These are phyloP conservation scores for Platichthys flesus DNA, from an alignment of 2,113 vertebrate species.

Conservation along the genomic window DNA sequence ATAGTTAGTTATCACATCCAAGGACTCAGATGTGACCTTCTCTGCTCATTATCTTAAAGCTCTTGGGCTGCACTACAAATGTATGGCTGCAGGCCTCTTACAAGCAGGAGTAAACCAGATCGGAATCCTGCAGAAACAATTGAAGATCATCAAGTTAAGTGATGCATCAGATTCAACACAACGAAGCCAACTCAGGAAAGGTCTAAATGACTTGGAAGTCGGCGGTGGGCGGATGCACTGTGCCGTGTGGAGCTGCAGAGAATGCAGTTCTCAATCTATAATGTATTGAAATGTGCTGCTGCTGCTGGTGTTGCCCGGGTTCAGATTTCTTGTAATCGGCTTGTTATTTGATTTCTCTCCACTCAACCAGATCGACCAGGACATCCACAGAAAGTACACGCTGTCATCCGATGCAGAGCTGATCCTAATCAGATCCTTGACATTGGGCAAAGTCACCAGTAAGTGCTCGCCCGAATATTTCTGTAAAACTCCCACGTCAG, in stretches of 20 bases:
- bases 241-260: slow-evolving; percentile 37
- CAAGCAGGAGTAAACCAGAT: not conserved
- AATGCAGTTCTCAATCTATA: slow-evolving; percentile 60
- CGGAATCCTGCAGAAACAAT: slow-evolving; percentile 9
- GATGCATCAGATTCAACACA: slow-evolving; percentile 32
- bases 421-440: slow-evolving; percentile 89
- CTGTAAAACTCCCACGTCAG: not conserved
- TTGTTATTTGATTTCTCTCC: slow-evolving; percentile 77
- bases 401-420: slow-evolving; percentile 90
- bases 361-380: slow-evolving; percentile 90
- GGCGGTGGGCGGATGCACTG: slow-evolving; percentile 36
- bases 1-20: too few relatives aligned
- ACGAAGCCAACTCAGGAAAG: slow-evolving; percentile 1
- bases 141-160: slow-evolving; percentile 38
- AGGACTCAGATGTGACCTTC: too few relatives aligned
- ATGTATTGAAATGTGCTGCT: slow-evolving; percentile 49
- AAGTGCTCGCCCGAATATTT: slow-evolving; percentile 53
- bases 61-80: too few relatives aligned
- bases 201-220: slow-evolving; percentile 46
- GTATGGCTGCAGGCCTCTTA: too few relatives aligned
- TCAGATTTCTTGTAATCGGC: slow-evolving; percentile 73
- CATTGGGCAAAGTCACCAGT: slow-evolving; percentile 94
- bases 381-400: slow-evolving; percentile 88
- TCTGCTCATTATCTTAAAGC: too few relatives aligned
- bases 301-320: slow-evolving; percentile 44